Evolutionary conservation across 2,888 invertebrate genomes (phyloP).

Genomic region (Oscheius onirici): DNA sequence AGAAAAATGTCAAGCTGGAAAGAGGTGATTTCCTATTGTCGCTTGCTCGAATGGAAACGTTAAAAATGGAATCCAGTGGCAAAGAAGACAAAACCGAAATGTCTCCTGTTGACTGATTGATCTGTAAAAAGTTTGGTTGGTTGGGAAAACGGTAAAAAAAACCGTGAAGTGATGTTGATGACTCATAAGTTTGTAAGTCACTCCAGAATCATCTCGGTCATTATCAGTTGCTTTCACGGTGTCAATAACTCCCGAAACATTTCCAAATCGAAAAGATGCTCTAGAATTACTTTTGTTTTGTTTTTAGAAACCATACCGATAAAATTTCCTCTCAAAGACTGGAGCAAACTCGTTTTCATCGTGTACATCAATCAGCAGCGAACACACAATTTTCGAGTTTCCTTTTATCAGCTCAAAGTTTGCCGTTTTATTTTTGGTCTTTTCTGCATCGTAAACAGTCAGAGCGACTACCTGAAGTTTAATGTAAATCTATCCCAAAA

Average conservation of each 20-base stretch:
- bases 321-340: conserved; percentile 12
- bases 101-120: conserved; percentile 4
- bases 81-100: not conserved
- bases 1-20: not conserved
- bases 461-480: conserved; percentile 1
- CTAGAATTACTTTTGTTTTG: conserved; percentile 9
- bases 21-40: conserved; percentile 1
- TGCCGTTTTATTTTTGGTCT: not conserved
- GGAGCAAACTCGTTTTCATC: conserved; percentile 29
- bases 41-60: conserved; percentile 18
- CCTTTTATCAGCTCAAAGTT: not conserved
- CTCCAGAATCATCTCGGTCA: not conserved
- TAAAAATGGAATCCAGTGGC: not conserved
- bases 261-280: not conserved
- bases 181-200: not conserved
- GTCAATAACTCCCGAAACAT: not conserved
- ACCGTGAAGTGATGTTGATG: not conserved
- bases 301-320: conserved; percentile 9
- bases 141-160: not conserved
- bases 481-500: not conserved
- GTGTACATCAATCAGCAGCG: not conserved
- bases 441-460: conserved; percentile 9
- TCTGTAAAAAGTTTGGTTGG: not conserved
- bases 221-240: not conserved
- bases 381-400: not conserved